phyloP scores from a whole-genome alignment of 2,113 vertebrate genomes.

The Melierax canorus region DNA sequence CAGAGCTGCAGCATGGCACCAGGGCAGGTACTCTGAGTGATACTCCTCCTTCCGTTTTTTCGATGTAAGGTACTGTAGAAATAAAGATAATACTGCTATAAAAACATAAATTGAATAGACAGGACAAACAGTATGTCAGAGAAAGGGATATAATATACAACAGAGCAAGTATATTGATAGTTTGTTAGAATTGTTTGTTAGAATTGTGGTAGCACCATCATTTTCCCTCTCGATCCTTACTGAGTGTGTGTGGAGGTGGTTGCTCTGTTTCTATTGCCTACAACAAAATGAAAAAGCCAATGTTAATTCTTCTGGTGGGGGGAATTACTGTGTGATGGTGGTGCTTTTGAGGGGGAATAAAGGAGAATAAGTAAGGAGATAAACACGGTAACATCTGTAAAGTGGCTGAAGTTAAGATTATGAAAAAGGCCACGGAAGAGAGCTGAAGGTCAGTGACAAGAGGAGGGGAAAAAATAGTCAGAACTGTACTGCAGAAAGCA shows the following conservation, averaged over 20 bases:
- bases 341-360: neutral
- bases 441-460: neutral
- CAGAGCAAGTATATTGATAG: neutral
- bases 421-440: neutral
- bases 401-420: neutral
- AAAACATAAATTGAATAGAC: neutral
- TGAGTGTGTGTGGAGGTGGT: neutral
- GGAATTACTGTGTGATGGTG: neutral
- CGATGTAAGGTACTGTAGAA: neutral
- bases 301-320: neutral
- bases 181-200: neutral
- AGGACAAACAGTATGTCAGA: neutral
- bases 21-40: neutral
- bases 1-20: neutral
- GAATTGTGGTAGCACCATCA: neutral
- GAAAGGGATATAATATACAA: neutral
- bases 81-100: neutral
- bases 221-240: rapidly evolving
- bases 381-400: neutral
- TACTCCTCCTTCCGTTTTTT: neutral
- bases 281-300: neutral
- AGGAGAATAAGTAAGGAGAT: neutral
- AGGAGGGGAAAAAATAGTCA: neutral
- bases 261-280: neutral
- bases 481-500: neutral